Percentiles rank a stretch among this genome's conserved stretches.
Evolutionary conservation across 2,113 vertebrate genomes (phyloP).

Genomic region (Polyodon spathula): DNA sequence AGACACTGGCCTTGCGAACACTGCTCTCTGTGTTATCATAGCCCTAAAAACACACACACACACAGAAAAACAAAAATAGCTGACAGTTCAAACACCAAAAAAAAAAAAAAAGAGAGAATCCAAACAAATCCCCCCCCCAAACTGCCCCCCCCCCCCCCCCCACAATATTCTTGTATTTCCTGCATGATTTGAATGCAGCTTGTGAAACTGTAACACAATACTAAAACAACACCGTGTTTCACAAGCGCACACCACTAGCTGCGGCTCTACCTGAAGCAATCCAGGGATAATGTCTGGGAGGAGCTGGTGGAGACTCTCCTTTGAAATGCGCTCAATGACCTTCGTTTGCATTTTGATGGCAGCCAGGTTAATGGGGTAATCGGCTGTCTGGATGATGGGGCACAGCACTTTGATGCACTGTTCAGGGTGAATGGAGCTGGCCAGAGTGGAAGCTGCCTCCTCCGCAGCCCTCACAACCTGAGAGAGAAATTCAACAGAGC

Average conservation of each 20-base stretch:
- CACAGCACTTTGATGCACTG: constrained; percentile 98
- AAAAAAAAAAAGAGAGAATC: neutral
- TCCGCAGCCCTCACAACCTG: constrained; percentile 95
- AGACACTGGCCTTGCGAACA: constrained; percentile 70
- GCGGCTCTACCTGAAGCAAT: constrained; percentile 72
- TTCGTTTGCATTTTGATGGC: constrained; percentile 99
- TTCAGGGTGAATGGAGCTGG: constrained; percentile 88
- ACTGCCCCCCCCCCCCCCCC: too few relatives aligned
- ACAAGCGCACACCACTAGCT: too few relatives aligned
- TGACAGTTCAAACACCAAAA: constrained; percentile 5
- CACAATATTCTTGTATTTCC: too few relatives aligned
- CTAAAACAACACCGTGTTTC: too few relatives aligned
- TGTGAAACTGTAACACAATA: too few relatives aligned
- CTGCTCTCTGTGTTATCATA: constrained; percentile 73
- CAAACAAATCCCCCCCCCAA: too few relatives aligned
- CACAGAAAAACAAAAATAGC: too few relatives aligned
- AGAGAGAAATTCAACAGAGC: neutral
- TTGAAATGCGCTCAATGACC: constrained; percentile 88
- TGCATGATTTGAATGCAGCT: too few relatives aligned
- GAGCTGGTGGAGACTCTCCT: constrained; percentile 80
- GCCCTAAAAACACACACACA: constrained; percentile 43
- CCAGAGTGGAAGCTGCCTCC: constrained; percentile 86
- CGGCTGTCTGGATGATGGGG: constrained; percentile 94
- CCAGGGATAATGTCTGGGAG: constrained; percentile 92
- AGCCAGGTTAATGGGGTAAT: constrained; percentile 96